phyloP scores from a whole-genome alignment of 2,113 vertebrate genomes.

The Dendrocopos noguchii region DNA sequence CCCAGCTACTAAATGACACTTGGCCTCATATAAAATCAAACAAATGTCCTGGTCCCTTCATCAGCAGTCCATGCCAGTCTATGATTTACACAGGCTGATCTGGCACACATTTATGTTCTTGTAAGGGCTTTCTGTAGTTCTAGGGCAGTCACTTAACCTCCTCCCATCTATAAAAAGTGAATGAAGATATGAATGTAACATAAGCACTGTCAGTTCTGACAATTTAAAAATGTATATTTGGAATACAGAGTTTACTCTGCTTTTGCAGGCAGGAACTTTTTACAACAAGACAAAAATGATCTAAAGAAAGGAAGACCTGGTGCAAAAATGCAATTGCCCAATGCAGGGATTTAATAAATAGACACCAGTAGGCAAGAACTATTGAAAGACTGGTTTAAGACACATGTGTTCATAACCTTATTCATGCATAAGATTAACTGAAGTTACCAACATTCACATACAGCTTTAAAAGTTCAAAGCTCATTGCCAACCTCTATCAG shows the following conservation, averaged over 20 bases:
- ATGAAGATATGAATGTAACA: neutral
- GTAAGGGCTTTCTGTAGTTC: neutral
- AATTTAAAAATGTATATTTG: neutral
- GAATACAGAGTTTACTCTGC: neutral
- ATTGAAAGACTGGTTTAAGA: neutral
- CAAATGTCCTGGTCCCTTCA: neutral
- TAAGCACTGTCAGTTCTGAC: neutral
- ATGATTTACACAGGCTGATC: neutral
- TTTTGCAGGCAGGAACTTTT: neutral
- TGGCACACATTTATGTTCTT: neutral
- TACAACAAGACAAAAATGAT: neutral
- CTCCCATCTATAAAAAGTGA: neutral
- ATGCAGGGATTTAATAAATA: neutral
- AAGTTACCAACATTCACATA: neutral
- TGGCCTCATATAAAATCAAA: neutral
- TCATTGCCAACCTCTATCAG: neutral
- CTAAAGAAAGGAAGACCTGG: neutral
- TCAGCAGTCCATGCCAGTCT: neutral
- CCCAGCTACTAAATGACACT: neutral
- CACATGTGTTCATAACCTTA: neutral
- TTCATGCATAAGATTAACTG: neutral
- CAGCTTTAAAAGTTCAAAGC: neutral
- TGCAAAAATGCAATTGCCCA: neutral
- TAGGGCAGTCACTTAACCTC: neutral
- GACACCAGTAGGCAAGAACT: neutral